Percentiles rank a stretch among this genome's conserved stretches.
Evolutionary conservation across 2,888 invertebrate species (phyloP).

Genomic region (Neoitamus cyanurus): DNA sequence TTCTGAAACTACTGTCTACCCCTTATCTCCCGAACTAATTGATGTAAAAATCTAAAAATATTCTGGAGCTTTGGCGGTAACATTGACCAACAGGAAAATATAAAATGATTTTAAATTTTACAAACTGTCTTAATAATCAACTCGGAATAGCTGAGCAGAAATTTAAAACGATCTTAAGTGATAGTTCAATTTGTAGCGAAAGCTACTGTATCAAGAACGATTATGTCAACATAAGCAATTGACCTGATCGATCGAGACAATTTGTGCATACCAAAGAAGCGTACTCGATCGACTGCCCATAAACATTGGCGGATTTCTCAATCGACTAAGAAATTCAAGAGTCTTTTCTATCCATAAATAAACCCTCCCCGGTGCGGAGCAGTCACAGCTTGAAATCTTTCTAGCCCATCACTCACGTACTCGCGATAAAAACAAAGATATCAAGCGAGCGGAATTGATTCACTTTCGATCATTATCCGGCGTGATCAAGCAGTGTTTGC

Average conservation of each 20-base stretch:
- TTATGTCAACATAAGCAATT: neutral
- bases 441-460: neutral
- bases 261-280: neutral
- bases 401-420: slow-evolving; percentile 21
- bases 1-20: no score
- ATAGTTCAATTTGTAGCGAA: neutral
- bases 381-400: neutral
- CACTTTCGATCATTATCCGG: slow-evolving; percentile 23
- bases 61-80: no score
- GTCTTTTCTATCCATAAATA: neutral
- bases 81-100: no score
- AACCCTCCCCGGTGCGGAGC: neutral
- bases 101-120: no score
- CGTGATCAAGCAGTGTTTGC: neutral
- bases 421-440: slow-evolving; percentile 15
- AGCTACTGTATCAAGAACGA: neutral
- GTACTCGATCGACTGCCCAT: neutral
- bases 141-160: neutral
- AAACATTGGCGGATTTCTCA: neutral
- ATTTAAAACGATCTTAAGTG: neutral
- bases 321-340: neutral
- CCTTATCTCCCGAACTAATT: no score
- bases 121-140: no score
- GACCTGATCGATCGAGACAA: neutral
- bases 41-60: no score